phyloP scores from a whole-genome alignment of 2,888 invertebrate species.

The Agrilus cyanescens region DNA sequence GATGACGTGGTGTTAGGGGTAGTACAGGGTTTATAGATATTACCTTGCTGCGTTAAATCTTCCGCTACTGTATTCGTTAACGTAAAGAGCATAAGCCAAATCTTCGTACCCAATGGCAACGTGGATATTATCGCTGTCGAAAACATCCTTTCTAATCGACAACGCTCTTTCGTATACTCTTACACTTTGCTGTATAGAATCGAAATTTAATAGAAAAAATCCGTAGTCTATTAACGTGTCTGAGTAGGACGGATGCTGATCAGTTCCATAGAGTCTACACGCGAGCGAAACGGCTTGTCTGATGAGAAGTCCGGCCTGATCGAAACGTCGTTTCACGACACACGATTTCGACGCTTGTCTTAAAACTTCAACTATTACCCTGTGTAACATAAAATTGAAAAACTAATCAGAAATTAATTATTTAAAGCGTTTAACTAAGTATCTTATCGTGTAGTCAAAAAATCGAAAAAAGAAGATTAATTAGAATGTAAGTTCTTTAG shows the following conservation, averaged over 20 bases:
- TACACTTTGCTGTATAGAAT: constrained; percentile 76
- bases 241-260: constrained; percentile 69
- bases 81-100: constrained; percentile 85
- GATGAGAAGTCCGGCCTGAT: constrained; percentile 69
- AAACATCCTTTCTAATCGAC: constrained; percentile 59
- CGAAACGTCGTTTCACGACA: constrained; percentile 77
- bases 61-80: constrained; percentile 83
- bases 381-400: constrained; percentile 23
- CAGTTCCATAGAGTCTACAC: constrained; percentile 44
- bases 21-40: constrained; percentile 12
- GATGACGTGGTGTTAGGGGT: too few relatives aligned
- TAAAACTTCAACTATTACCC: constrained; percentile 68
- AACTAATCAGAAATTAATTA: constrained; percentile 1
- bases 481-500: too few relatives aligned
- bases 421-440: too few relatives aligned
- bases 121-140: constrained; percentile 74
- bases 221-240: constrained; percentile 82
- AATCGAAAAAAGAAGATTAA: too few relatives aligned
- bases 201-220: constrained; percentile 81
- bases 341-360: constrained; percentile 82
- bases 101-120: constrained; percentile 87
- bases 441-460: neutral
- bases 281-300: constrained; percentile 69
- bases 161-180: constrained; percentile 69
- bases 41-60: constrained; percentile 68